Conservation (phyloP, 2,113 vertebrate genomes). For the Cebidichthys violaceus region DNA sequence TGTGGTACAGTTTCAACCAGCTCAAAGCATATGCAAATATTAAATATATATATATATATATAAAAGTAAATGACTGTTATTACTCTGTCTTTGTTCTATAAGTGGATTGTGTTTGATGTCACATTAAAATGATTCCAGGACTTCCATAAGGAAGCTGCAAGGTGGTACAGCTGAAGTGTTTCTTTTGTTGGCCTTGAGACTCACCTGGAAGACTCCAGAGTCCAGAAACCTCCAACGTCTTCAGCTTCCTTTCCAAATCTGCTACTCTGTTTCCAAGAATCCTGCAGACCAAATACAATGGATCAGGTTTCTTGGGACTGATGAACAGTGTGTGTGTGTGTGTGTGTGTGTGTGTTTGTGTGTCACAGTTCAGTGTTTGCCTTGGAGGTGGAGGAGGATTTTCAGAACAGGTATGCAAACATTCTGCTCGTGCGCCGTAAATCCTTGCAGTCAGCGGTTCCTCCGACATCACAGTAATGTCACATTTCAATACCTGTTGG, state of each 20-base stretch:
- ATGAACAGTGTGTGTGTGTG: neutral
- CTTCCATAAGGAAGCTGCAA: neutral
- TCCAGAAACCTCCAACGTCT: slow-evolving; percentile 96
- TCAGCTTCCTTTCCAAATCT: slow-evolving; percentile 95
- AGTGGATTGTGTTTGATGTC: slow-evolving; percentile 1
- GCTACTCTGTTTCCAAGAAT: slow-evolving; percentile 95
- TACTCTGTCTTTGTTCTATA: neutral
- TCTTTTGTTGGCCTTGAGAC: slow-evolving; percentile 17
- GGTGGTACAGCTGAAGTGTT: neutral
- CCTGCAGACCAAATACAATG: slow-evolving; percentile 74
- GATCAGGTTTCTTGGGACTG: neutral
- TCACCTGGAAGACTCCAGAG: slow-evolving; percentile 98
- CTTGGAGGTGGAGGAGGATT: slow-evolving; percentile 60
- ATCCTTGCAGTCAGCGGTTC: accelerated
- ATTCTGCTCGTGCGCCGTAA: neutral
- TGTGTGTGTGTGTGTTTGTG: neutral
- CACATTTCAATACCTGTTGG: slow-evolving; percentile 66
- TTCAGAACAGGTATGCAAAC: slow-evolving; percentile 42
- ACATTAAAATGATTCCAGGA: neutral
- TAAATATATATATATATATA: neutral
- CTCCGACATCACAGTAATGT: neutral
- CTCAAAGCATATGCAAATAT: neutral
- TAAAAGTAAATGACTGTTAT: neutral
- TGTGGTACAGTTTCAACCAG: slow-evolving; percentile 6
- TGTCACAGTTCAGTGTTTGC: slow-evolving; percentile 56